Conservation (phyloP, 2,797 vertebrate genomes). For the Eulemur albifrons region DNA sequence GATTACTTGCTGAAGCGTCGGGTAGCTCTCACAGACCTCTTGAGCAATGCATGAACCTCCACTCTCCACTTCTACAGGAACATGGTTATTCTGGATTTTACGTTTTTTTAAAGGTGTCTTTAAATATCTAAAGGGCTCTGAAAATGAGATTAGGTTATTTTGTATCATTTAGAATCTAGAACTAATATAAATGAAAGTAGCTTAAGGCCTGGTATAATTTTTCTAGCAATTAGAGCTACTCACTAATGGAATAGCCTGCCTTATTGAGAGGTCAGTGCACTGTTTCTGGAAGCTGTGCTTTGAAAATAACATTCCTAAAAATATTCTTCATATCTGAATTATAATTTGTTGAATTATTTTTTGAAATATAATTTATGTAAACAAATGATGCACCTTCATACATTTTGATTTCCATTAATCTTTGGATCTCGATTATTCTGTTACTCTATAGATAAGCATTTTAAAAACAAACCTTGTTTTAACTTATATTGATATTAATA, state of each 20-base stretch:
- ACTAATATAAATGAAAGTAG: neutral
- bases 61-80: neutral
- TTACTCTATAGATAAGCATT: neutral
- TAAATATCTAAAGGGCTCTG: neutral
- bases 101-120: neutral
- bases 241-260: neutral
- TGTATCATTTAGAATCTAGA: neutral
- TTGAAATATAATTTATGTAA: too few species aligned
- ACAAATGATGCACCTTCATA: neutral
- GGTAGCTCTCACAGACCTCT: neutral
- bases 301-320: slow-evolving; percentile 26
- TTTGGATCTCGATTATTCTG: neutral
- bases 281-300: neutral
- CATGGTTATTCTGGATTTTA: neutral
- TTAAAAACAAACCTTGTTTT: neutral
- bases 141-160: neutral
- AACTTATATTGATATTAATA: neutral
- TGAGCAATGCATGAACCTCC: neutral
- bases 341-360: neutral
- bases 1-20: neutral
- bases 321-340: neutral
- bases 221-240: neutral
- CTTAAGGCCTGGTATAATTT: neutral
- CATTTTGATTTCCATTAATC: neutral
- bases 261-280: neutral